A percentile compares a stretch with the other conserved stretches of the same genome.
These are phyloP conservation scores for Planiliza haematocheilus DNA, from an alignment of 2,113 vertebrate species.

Conservation along the genomic window DNA sequence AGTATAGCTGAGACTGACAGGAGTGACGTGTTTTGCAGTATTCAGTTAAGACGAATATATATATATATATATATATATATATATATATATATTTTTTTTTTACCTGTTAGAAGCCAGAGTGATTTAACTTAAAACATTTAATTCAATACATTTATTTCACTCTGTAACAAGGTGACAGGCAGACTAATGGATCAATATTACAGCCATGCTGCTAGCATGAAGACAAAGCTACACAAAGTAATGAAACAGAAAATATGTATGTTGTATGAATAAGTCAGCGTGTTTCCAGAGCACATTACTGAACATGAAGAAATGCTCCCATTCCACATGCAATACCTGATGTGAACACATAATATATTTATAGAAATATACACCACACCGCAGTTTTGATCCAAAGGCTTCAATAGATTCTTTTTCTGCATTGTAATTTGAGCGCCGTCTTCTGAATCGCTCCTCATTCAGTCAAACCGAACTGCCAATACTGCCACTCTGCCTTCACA, in stretches of 20 bases:
- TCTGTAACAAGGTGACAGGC: too few relatives aligned
- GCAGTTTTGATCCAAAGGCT: constrained; percentile 9
- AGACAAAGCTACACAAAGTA: neutral
- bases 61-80: too few relatives aligned
- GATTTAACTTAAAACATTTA: too few relatives aligned
- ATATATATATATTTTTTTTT: too few relatives aligned
- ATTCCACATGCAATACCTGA: constrained; percentile 15
- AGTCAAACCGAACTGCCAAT: constrained; percentile 30
- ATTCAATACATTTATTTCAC: neutral
- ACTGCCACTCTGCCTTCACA: constrained; percentile 18
- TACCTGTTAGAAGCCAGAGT: too few relatives aligned
- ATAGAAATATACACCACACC: constrained; percentile 36
- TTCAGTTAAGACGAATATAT: too few relatives aligned
- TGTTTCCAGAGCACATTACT: constrained; percentile 30
- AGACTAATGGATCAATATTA: neutral
- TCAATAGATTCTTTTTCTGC: neutral
- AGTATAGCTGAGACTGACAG: neutral
- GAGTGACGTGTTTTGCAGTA: too few relatives aligned
- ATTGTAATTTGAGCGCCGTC: neutral
- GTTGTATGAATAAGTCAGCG: constrained; percentile 44
- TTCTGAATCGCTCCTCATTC: constrained; percentile 36
- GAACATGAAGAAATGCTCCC: constrained; percentile 8
- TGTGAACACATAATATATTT: constrained; percentile 31
- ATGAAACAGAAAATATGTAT: neutral
- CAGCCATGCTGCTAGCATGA: neutral